These are phyloP conservation scores for Gouania willdenowi DNA, from an alignment of 2,797 vertebrate species.

Conservation along the genomic window DNA sequence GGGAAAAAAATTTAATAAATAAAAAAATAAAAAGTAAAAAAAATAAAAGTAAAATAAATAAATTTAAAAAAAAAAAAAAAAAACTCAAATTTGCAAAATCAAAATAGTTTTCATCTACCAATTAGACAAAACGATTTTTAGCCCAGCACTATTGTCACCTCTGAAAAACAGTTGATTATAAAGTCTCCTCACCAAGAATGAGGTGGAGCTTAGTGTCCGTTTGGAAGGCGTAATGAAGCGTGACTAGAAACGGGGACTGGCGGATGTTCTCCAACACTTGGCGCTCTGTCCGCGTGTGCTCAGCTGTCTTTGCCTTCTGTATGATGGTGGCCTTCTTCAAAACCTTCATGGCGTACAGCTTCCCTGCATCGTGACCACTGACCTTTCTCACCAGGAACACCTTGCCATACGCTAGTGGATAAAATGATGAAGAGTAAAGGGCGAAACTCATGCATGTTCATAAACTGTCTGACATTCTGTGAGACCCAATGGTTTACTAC, in stretches of 20 bases:
- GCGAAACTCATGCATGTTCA: conserved; percentile 18
- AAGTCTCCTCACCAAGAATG: conserved; percentile 83
- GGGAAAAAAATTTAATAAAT: no score
- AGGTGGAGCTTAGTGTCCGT: conserved; percentile 98
- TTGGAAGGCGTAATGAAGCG: conserved; percentile 97
- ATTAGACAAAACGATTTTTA: no score
- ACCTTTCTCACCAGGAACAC: conserved; percentile 97
- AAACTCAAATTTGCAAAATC: no score
- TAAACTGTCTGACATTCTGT: no score
- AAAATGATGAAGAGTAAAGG: conserved; percentile 13
- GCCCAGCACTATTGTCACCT: no score
- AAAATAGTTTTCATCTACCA: no score
- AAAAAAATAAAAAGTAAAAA: no score
- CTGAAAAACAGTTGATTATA: neutral
- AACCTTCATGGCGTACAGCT: conserved; percentile 98
- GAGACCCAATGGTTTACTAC: conserved; percentile 40
- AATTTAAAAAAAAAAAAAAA: no score
- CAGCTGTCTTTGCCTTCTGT: conserved; percentile 96
- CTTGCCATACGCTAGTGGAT: conserved; percentile 88
- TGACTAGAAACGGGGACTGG: conserved; percentile 92
- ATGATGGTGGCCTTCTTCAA: conserved; percentile 97
- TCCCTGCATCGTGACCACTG: conserved; percentile 91
- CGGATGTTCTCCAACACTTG: conserved; percentile 96
- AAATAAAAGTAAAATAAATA: no score
- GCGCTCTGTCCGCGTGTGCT: conserved; percentile 91